These are phyloP conservation scores for Yoshiicerus persimilis DNA, from an alignment of 1,140 invertebrate genomes.

Conservation along the genomic window DNA sequence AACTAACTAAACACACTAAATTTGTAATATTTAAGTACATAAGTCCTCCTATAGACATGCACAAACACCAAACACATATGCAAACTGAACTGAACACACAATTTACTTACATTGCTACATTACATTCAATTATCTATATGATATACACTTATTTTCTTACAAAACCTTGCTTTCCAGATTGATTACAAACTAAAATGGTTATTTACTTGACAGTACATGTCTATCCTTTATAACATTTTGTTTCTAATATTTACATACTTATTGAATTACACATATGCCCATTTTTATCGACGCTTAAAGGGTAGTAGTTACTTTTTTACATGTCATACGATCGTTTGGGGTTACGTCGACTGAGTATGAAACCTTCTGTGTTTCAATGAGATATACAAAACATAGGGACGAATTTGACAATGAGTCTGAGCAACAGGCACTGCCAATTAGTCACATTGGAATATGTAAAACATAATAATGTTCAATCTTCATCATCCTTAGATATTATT, in stretches of 20 bases:
- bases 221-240: not conserved
- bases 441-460: not conserved
- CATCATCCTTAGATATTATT: too few relatives aligned
- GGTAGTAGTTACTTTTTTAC: not conserved
- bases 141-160: not conserved
- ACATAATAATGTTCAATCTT: not conserved
- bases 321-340: not conserved
- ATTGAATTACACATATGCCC: not conserved
- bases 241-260: not conserved
- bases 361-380: too few relatives aligned
- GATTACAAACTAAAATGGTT: too few relatives aligned
- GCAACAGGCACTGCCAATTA: not conserved
- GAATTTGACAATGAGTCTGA: not conserved
- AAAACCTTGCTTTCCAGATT: not conserved
- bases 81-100: not conserved
- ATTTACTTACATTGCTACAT: not conserved
- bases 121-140: not conserved
- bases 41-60: not conserved
- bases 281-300: not conserved
- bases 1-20: not conserved
- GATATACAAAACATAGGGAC: not conserved
- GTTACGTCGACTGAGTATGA: not conserved
- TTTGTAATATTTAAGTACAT: not conserved
- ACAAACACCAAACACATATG: not conserved
- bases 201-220: too few relatives aligned